Evolutionary conservation across 2,797 vertebrate species (phyloP).

Genomic region (Eulemur albifrons): DNA sequence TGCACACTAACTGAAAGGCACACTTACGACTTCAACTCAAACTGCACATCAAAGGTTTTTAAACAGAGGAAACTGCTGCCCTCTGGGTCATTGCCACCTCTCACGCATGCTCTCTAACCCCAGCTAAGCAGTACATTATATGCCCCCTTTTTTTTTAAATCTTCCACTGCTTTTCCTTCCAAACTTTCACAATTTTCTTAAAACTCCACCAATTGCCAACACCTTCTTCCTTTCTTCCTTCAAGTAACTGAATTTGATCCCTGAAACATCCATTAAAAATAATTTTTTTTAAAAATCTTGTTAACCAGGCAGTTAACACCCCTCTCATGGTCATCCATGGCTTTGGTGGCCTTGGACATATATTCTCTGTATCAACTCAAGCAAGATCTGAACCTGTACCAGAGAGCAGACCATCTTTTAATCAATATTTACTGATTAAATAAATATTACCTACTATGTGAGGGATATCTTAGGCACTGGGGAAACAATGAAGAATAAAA

Average conservation of each 20-base stretch:
- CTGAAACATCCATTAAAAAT: not conserved
- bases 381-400: not conserved
- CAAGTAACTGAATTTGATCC: not conserved
- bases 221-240: not conserved
- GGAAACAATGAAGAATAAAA: not conserved
- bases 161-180: not conserved
- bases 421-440: not conserved
- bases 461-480: not conserved
- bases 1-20: no score
- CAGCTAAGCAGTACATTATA: not conserved
- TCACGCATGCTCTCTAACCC: not conserved
- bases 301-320: not conserved
- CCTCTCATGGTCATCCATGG: not conserved
- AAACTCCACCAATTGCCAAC: not conserved
- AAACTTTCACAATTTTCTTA: not conserved
- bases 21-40: no score
- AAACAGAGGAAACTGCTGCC: not conserved
- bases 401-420: not conserved
- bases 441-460: not conserved
- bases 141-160: not conserved
- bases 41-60: not conserved
- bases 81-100: not conserved
- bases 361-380: not conserved
- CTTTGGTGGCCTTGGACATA: not conserved
- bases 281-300: not conserved